Evolutionary conservation across 2,113 vertebrate genomes (phyloP), one percentile per base, ranked within the genome.

Genomic region (Myotis davidii): DNA sequence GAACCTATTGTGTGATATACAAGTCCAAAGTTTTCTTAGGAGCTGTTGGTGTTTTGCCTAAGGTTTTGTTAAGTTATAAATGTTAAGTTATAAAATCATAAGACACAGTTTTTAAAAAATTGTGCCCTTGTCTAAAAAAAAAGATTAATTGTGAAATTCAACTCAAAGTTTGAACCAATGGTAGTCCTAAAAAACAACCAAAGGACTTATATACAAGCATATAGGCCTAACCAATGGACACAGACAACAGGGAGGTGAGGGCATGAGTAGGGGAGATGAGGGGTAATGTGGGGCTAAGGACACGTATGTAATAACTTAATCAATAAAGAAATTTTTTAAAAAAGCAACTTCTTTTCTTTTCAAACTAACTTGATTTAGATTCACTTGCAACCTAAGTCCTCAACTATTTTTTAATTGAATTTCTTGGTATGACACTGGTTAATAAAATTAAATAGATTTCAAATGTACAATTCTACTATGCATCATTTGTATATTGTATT

Each of bases 21-120:
- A 94, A 69, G 29, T 78, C 29, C 95, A 94, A 93, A 78, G 45
- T 3, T 94, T 96, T 87, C 61, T 85, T 79, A 88, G 94, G 72
- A 94, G 39, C 83, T 82, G 23, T 29, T 95, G 8, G 32, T 94
- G 39, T 79, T 95, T 97, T 48, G 72, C 82, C 85, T 96, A 95
- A 95, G 73, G 48, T 92, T 95, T 73, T 92, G 29, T 56, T 56
- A 56, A 56, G 54, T 23, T 56, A 56, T 56, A 56, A 23, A 56
- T 77, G 50, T 73, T 94, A 78, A 97, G 90, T 90, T 94, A 95
- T 34, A 83, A 97, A 97, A 90, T 84, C 61, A 25, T 65, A 91
- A 85, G 73, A 67, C 9, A 70, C 65, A 85, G 69, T 88, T 95
- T 95, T 59, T 73, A 88, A 85, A 88, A 92, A 85, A 61, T 61